Evolutionary conservation across 2,113 vertebrate genomes (phyloP).

Genomic region (Rhegmatorhina hoffmannsi): DNA sequence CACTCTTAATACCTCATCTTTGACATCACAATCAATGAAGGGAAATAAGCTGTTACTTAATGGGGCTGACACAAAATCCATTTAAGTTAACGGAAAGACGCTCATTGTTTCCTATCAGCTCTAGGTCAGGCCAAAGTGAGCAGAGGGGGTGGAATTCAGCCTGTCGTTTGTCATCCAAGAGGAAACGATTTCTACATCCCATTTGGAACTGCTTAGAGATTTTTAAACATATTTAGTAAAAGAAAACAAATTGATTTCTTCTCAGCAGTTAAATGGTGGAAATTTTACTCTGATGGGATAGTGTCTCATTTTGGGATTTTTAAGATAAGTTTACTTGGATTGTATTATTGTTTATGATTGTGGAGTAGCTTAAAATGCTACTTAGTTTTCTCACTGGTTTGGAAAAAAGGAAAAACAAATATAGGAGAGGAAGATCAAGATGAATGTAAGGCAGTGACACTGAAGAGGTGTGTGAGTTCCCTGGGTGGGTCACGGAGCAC

Average conservation of each 20-base stretch:
- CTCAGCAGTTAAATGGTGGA: not conserved
- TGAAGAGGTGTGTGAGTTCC: not conserved
- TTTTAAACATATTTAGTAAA: constrained; percentile 1
- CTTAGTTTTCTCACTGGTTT: not conserved
- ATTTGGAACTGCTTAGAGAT: not conserved
- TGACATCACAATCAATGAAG: constrained; percentile 45
- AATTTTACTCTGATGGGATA: not conserved
- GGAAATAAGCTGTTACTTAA: constrained; percentile 54
- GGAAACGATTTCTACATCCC: constrained; percentile 19
- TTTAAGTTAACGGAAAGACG: constrained; percentile 20
- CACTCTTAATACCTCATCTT: constrained; percentile 19
- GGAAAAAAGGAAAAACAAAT: not conserved
- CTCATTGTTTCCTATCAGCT: constrained; percentile 29
- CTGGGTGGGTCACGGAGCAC: not conserved
- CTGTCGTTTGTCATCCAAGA: not conserved
- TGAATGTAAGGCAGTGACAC: not conserved
- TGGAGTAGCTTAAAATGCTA: not conserved
- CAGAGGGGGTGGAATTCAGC: not conserved
- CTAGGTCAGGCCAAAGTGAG: constrained; percentile 10
- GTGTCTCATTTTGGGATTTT: not conserved
- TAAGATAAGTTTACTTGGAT: not conserved
- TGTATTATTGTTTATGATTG: not conserved
- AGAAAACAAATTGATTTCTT: constrained; percentile 23
- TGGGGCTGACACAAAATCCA: constrained; percentile 46
- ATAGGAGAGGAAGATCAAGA: not conserved